These are phyloP conservation scores for Microctenopoma lineatum DNA, from an alignment of 2,797 vertebrate genomes.

Conservation along the genomic window DNA sequence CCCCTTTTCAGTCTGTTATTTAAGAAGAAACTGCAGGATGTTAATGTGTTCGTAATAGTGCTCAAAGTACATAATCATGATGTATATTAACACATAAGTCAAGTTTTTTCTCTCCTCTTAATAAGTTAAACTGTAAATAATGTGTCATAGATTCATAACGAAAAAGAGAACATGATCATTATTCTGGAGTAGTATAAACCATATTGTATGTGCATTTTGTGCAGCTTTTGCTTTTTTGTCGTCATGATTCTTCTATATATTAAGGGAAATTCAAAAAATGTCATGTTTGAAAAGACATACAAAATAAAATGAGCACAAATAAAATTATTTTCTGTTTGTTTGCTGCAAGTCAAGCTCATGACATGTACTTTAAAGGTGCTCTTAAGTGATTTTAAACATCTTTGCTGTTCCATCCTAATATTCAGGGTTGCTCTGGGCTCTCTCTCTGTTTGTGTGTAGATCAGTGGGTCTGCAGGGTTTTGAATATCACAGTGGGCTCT, in stretches of 20 bases:
- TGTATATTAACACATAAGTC: too few relatives aligned
- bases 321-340: not conserved
- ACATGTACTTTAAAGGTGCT: not conserved
- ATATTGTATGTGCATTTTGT: not conserved
- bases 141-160: not conserved
- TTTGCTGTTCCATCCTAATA: constrained; percentile 14
- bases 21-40: not conserved
- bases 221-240: not conserved
- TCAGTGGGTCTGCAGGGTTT: constrained; percentile 61
- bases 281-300: constrained; percentile 1
- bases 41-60: not conserved
- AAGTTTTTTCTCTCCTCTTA: not conserved
- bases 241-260: not conserved
- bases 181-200: not conserved
- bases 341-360: not conserved
- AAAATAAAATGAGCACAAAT: not conserved
- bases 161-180: not conserved
- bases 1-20: constrained; percentile 11
- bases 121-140: not conserved
- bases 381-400: constrained; percentile 24
- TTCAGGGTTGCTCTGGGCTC: constrained; percentile 41
- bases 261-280: not conserved
- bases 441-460: constrained; percentile 39
- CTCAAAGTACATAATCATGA: not conserved
- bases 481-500: constrained; percentile 64